Conservation (phyloP, 2,113 vertebrate genomes). For the Pleuronectes platessa region DNA sequence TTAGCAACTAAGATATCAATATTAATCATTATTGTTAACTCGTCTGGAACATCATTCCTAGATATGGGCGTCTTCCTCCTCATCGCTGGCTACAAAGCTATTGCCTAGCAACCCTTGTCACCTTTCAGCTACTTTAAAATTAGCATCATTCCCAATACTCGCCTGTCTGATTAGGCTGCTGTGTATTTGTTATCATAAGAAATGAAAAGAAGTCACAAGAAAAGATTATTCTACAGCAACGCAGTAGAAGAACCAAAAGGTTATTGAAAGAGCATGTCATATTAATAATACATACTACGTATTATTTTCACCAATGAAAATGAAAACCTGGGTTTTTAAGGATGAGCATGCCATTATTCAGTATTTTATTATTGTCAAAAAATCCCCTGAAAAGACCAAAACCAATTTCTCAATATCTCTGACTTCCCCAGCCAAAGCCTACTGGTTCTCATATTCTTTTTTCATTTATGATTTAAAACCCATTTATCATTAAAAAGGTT, state of each 20-base stretch:
- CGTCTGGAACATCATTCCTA: conserved; percentile 5
- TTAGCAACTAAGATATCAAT: conserved; percentile 31
- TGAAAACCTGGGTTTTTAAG: not conserved
- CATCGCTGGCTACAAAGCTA: conserved; percentile 18
- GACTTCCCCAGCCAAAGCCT: not conserved
- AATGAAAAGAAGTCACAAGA: not conserved
- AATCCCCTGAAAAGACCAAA: conserved; percentile 26
- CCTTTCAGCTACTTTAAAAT: conserved; percentile 25
- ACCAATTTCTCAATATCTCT: not conserved
- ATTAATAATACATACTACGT: not conserved
- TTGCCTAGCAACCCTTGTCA: conserved; percentile 1
- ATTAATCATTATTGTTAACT: conserved; percentile 17
- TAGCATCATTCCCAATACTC: not conserved
- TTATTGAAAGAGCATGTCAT: conserved; percentile 26
- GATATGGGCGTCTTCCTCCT: conserved; percentile 12
- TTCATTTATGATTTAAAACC: not conserved
- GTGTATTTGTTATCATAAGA: conserved; percentile 11
- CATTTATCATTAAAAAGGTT: conserved; percentile 8
- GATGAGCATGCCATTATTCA: not conserved
- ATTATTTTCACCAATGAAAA: not conserved
- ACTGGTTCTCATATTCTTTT: not conserved
- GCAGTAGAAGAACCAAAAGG: not conserved
- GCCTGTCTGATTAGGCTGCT: conserved; percentile 19
- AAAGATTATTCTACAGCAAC: not conserved
- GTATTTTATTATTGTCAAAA: conserved; percentile 9